Percentiles rank a stretch among this genome's conserved stretches.
Conservation (phyloP, 2,888 invertebrate species). For the Willowsia nigromaculata region DNA sequence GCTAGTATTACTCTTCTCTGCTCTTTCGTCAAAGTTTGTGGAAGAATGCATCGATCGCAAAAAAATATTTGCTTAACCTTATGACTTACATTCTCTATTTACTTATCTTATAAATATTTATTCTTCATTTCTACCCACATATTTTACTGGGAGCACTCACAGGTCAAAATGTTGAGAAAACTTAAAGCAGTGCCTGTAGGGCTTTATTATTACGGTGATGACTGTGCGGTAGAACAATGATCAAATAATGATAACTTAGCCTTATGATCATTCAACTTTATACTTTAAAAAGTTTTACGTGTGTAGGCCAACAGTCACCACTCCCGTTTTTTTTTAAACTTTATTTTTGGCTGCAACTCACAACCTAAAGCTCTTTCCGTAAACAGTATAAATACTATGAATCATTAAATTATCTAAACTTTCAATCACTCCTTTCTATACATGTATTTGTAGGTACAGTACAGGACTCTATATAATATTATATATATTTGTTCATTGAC, state of each 20-base stretch:
- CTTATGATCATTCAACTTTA: background rate
- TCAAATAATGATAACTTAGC: background rate
- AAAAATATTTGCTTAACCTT: conserved; percentile 58
- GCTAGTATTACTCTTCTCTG: too few relatives aligned
- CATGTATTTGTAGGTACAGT: background rate
- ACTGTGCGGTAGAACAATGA: background rate
- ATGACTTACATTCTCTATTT: conserved; percentile 54
- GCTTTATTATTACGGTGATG: background rate
- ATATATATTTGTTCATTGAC: background rate
- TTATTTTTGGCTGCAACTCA: conserved; percentile 11
- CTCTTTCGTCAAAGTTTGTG: background rate
- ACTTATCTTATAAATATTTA: background rate
- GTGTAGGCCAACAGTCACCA: background rate
- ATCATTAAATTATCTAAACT: background rate
- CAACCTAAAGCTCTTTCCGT: conserved; percentile 14
- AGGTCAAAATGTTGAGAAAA: background rate
- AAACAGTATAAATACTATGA: background rate
- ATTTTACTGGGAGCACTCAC: too few relatives aligned
- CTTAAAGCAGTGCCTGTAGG: background rate
- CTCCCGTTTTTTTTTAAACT: conserved; percentile 21
- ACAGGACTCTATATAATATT: background rate
- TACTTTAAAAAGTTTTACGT: background rate
- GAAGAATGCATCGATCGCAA: background rate
- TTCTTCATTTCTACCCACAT: too few relatives aligned
- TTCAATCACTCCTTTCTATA: background rate